These are phyloP conservation scores for Druceiella hillmani DNA, from an alignment of 2,888 invertebrate genomes.

Conservation along the genomic window DNA sequence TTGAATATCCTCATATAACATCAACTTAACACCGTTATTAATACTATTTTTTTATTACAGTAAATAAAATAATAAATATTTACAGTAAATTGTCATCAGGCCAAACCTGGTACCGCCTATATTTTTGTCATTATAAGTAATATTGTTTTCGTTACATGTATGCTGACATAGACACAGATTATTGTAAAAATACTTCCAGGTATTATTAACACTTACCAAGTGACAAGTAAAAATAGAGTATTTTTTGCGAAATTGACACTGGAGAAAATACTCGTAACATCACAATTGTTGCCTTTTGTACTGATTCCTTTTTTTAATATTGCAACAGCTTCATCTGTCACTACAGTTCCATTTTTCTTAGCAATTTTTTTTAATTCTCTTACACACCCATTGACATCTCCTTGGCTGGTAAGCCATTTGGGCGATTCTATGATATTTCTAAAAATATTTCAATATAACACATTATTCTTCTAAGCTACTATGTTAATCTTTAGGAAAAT, in stretches of 20 bases:
- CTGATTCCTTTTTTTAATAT: slow-evolving; percentile 19
- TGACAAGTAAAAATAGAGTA: slow-evolving; percentile 40
- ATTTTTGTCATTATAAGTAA: neutral
- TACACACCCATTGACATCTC: slow-evolving; percentile 38
- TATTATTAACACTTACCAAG: slow-evolving; percentile 36
- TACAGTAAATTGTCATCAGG: too few species aligned
- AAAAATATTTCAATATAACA: too few species aligned
- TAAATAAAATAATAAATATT: too few species aligned
- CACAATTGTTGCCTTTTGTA: slow-evolving; percentile 37
- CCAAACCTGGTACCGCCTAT: too few species aligned
- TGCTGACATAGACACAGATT: too few species aligned
- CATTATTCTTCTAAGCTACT: too few species aligned
- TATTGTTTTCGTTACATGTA: slow-evolving; percentile 6
- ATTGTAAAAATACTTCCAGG: too few species aligned
- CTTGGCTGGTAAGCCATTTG: slow-evolving; percentile 49
- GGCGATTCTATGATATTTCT: slow-evolving; percentile 53
- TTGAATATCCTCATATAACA: too few species aligned
- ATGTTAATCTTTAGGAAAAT: too few species aligned
- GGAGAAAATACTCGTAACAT: slow-evolving; percentile 44
- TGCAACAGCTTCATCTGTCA: slow-evolving; percentile 34
- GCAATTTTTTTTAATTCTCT: slow-evolving; percentile 45
- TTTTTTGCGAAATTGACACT: slow-evolving; percentile 46
- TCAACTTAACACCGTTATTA: too few species aligned
- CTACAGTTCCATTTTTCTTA: slow-evolving; percentile 38
- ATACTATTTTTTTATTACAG: too few species aligned